phyloP scores from a whole-genome alignment of 1,140 invertebrate species.

The Drosophila elegans region DNA sequence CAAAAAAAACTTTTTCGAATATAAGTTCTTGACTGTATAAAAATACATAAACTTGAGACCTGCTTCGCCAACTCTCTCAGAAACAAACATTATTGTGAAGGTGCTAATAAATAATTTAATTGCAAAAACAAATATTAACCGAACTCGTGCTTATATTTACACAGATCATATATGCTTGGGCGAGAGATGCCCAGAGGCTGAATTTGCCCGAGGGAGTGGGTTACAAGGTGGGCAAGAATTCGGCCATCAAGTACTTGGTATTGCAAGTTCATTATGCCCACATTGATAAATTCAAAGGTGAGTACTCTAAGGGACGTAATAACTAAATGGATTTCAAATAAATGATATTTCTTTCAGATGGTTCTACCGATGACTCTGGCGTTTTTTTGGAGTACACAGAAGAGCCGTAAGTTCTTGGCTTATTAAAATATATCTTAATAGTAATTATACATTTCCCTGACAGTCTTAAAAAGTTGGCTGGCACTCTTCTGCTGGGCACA shows the following conservation, averaged over 20 bases:
- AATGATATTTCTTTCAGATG: conserved; percentile 86
- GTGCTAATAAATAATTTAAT: not conserved
- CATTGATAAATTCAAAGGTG: conserved; percentile 90
- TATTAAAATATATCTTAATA: not conserved
- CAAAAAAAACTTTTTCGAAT: too few relatives aligned
- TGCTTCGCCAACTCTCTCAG: not conserved
- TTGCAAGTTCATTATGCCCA: conserved; percentile 97
- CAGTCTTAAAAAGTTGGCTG: conserved; percentile 92
- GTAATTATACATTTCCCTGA: conserved; percentile 1
- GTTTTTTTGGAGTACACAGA: conserved; percentile 92
- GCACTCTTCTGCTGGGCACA: conserved; percentile 94
- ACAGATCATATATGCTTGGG: conserved; percentile 98
- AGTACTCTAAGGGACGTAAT: conserved; percentile 2
- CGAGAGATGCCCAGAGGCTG: conserved; percentile 95
- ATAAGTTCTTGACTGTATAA: too few relatives aligned
- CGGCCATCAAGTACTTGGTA: conserved; percentile 91
- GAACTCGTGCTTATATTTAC: conserved; percentile 22
- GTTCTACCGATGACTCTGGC: conserved; percentile 92
- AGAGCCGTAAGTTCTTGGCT: conserved; percentile 87
- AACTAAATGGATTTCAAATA: not conserved
- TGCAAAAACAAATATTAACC: not conserved
- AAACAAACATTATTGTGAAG: not conserved
- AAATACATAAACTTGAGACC: not conserved
- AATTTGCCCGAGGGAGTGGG: conserved; percentile 93
- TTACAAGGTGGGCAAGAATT: conserved; percentile 91